Conservation (phyloP, 2,113 vertebrate species). For the Rhizomys pruinosus region DNA sequence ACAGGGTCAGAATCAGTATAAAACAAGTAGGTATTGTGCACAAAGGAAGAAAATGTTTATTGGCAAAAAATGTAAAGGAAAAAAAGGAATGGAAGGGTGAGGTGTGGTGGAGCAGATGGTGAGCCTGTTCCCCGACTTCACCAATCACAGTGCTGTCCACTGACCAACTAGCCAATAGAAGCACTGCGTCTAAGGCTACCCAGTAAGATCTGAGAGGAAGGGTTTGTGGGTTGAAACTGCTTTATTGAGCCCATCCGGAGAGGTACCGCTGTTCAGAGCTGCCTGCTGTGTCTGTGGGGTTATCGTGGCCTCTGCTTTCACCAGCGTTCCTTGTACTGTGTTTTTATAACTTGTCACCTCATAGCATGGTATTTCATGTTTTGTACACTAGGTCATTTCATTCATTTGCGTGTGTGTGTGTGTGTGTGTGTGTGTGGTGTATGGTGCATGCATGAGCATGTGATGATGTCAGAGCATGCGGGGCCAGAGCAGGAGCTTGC, state of each 20-base stretch:
- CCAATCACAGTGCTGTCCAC: neutral
- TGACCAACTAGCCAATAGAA: neutral
- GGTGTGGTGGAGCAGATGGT: neutral
- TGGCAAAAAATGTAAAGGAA: neutral
- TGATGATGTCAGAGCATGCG: no score
- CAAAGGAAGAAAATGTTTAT: neutral
- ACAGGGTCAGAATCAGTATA: neutral
- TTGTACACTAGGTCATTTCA: neutral
- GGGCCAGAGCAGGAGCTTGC: no score
- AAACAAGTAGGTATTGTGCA: neutral
- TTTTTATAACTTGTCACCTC: neutral
- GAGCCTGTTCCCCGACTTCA: neutral
- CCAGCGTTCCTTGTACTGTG: neutral
- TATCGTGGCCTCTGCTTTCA: neutral
- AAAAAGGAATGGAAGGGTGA: no score
- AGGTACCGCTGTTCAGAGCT: neutral
- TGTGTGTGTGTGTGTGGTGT: no score
- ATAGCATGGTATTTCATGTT: neutral
- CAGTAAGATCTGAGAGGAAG: neutral
- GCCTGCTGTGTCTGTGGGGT: neutral
- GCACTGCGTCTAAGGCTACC: neutral
- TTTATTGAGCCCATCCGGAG: neutral
- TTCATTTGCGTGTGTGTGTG: no score
- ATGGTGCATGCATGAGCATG: no score
- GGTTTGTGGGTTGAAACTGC: neutral